Evolutionary conservation across 2,113 vertebrate species (phyloP), one percentile per base, ranked within the genome.

Genomic region (Toxotes chatareus): DNA sequence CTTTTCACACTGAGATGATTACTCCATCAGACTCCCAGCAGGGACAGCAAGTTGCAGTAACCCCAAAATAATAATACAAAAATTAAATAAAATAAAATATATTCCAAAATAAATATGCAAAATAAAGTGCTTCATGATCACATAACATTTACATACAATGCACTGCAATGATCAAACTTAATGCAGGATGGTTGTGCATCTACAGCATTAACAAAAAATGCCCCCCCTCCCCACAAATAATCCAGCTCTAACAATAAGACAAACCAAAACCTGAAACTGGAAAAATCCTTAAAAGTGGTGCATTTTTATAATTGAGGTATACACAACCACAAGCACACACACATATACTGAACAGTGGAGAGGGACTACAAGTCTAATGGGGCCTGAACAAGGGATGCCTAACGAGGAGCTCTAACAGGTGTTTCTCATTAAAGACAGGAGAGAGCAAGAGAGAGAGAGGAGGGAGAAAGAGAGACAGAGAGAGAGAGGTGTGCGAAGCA

Each of bases 401-500:
- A 91, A 92, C 78, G 44, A 93, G 86, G 60, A 86, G 61, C 79
- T 79, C 81, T 66, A 93, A 91, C 92, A 93, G 92, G 92, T 93
- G 92, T 88, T 93, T 90, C 91, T 94, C 92, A 90, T 93, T 93
- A 93, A 86, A 88, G 51, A 17, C n/a, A 11, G 82, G 86, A 69
- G 77, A 73, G 76, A 80, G 32, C 27, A 76, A 78, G 63, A 70
- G 62, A 71, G 71, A 85, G 23, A 57, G 69, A 80, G 57, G 65
- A 46, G 27, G 27, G 27, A 27, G 27, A 27, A 27, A 27, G 27
- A 40, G 65, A 17, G 57, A 32, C 34, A 17, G 72, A 19, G 40
- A 32, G 44, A 64, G 34, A n/a, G 65, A 62, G 80, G 83, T 62
- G 72, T 63, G 72, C 71, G 85, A 80, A 71, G 79, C 82, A 82